Conservation (phyloP, 2,888 invertebrate species). For the Pegoplata infirma region DNA sequence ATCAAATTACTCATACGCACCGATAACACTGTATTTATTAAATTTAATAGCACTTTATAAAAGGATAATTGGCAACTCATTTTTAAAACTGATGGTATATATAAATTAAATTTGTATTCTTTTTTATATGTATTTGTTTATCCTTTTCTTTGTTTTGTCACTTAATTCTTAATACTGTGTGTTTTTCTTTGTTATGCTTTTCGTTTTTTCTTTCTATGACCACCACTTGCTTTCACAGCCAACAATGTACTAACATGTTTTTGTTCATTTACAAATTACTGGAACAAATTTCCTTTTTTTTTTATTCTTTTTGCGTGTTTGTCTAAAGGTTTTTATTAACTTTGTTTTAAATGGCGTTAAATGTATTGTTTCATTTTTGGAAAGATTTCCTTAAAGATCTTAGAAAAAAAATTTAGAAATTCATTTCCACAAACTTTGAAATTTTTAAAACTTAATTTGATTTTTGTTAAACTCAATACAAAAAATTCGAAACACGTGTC, state of each 20-base stretch:
- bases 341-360: too few relatives aligned
- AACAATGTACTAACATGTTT: slow-evolving; percentile 54
- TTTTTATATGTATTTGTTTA: slow-evolving; percentile 3
- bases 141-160: not conserved
- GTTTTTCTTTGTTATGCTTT: slow-evolving; percentile 2
- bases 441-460: too few relatives aligned
- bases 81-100: slow-evolving; percentile 9
- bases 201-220: slow-evolving; percentile 19
- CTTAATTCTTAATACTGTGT: not conserved
- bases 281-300: slow-evolving; percentile 40
- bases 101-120: not conserved
- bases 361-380: too few relatives aligned
- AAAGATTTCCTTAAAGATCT: too few relatives aligned
- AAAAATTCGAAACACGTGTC: too few relatives aligned
- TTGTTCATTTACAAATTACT: not conserved
- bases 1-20: slow-evolving; percentile 69
- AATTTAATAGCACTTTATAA: slow-evolving; percentile 70
- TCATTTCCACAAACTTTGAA: too few relatives aligned
- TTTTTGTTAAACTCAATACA: too few relatives aligned
- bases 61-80: slow-evolving; percentile 71
- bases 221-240: slow-evolving; percentile 60
- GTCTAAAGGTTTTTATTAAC: slow-evolving; percentile 21
- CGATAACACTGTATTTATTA: slow-evolving; percentile 72
- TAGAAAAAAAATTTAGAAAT: too few relatives aligned
- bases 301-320: not conserved